A percentile compares a stretch with the other conserved stretches of the same genome.
Evolutionary conservation across 2,888 invertebrate species (phyloP).

Genomic region (Sylvicola fuscatus): DNA sequence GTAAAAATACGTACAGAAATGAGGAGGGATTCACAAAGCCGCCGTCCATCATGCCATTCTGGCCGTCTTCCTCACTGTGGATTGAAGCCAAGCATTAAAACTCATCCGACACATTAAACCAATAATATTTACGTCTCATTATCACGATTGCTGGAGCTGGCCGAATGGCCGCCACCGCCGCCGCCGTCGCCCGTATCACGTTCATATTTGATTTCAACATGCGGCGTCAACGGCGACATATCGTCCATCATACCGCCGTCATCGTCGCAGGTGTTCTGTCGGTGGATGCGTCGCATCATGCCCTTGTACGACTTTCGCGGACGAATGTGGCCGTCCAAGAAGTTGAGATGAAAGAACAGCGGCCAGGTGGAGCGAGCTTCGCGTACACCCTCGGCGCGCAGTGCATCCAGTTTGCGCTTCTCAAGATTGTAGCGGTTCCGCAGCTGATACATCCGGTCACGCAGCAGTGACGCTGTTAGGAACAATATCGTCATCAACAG

Average conservation of each 20-base stretch:
- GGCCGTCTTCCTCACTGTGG: conserved; percentile 1
- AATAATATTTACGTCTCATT: neutral
- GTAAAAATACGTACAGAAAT: conserved; percentile 2
- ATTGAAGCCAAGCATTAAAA: too few species aligned
- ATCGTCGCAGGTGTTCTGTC: conserved; percentile 1
- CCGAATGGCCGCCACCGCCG: neutral
- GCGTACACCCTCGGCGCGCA: conserved; percentile 9
- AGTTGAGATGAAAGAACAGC: conserved; percentile 20
- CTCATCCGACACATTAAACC: too few species aligned
- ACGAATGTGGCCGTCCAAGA: conserved; percentile 23
- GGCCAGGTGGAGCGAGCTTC: conserved; percentile 22
- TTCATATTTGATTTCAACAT: neutral
- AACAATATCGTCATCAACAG: too few species aligned
- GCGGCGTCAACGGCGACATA: neutral
- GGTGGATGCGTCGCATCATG: conserved; percentile 10
- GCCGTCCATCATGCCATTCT: neutral
- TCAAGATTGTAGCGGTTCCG: conserved; percentile 26
- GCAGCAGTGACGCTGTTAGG: conserved; percentile 18
- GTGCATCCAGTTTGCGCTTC: conserved; percentile 20
- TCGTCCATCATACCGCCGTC: neutral
- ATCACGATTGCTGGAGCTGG: neutral
- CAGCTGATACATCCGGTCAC: conserved; percentile 25
- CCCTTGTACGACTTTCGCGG: conserved; percentile 21
- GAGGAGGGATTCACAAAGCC: conserved; percentile 3
- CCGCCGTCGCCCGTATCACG: neutral